These are phyloP conservation scores for Thamnophis elegans DNA, from an alignment of 2,797 vertebrate genomes.

Conservation along the genomic window DNA sequence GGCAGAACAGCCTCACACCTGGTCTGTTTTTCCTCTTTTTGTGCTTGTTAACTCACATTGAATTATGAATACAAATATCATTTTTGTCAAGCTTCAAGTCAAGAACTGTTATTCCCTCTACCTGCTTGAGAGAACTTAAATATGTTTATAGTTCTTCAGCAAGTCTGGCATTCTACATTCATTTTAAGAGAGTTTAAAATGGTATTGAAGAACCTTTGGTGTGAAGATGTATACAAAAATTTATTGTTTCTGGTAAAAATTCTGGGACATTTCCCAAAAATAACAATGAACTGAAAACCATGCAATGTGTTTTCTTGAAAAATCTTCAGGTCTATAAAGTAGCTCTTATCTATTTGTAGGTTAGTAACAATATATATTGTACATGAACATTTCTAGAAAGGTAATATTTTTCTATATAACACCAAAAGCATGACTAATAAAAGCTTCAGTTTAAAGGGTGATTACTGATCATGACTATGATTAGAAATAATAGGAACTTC, in stretches of 20 bases:
- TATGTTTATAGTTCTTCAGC: not conserved
- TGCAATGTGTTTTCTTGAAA: not conserved
- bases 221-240: not conserved
- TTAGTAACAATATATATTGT: not conserved
- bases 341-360: not conserved
- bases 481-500: slow-evolving; percentile 11
- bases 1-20: not conserved
- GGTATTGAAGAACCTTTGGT: not conserved
- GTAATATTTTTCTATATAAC: not conserved
- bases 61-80: not conserved
- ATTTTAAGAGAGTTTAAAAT: not conserved
- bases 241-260: not conserved
- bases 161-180: not conserved
- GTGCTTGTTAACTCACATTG: not conserved
- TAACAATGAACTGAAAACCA: not conserved
- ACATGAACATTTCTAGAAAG: not conserved
- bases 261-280: not conserved
- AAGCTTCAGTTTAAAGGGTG: not conserved
- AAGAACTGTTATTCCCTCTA: not conserved
- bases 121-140: not conserved
- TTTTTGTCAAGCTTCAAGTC: not conserved
- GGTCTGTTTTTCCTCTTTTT: not conserved
- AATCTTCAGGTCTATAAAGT: not conserved
- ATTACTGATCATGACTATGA: not conserved
- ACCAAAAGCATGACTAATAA: not conserved